Percentiles rank a stretch among this genome's conserved stretches.
phyloP scores from a whole-genome alignment of 2,797 vertebrate species.

The Heliangelus exortis region DNA sequence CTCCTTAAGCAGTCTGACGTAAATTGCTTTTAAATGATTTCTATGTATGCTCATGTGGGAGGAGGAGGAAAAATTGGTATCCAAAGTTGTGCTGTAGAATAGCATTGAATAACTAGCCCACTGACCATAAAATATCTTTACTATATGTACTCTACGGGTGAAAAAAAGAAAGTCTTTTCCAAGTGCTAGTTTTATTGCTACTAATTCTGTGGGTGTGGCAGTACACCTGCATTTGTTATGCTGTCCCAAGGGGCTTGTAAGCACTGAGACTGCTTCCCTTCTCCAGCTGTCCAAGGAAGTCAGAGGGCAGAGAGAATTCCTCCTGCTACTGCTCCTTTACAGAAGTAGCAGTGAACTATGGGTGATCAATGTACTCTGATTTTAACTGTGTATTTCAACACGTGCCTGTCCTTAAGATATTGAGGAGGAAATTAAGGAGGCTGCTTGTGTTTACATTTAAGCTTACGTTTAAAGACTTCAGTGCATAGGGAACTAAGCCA shows the following conservation, averaged over 20 bases:
- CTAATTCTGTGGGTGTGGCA: neutral
- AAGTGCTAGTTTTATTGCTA: constrained; percentile 9
- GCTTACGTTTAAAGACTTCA: neutral
- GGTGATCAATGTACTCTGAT: neutral
- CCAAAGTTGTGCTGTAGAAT: neutral
- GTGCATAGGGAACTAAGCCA: neutral
- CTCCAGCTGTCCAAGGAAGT: neutral
- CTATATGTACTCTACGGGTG: neutral
- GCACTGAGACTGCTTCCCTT: neutral
- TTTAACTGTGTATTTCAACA: neutral
- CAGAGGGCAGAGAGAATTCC: neutral
- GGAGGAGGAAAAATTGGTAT: neutral
- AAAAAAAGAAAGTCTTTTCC: neutral
- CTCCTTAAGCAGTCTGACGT: constrained; percentile 63
- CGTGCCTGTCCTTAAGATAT: neutral
- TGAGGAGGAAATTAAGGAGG: neutral
- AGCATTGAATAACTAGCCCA: constrained; percentile 2
- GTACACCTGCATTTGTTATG: neutral
- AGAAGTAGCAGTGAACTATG: neutral
- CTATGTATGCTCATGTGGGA: neutral
- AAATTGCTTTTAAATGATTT: constrained; percentile 65
- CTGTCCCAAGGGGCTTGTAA: neutral
- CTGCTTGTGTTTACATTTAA: neutral
- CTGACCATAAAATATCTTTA: constrained; percentile 7
- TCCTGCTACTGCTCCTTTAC: neutral